Percentiles rank a stretch among this genome's conserved stretches.
Evolutionary conservation across 2,888 invertebrate genomes (phyloP).

Genomic region (Ligdia adustata): DNA sequence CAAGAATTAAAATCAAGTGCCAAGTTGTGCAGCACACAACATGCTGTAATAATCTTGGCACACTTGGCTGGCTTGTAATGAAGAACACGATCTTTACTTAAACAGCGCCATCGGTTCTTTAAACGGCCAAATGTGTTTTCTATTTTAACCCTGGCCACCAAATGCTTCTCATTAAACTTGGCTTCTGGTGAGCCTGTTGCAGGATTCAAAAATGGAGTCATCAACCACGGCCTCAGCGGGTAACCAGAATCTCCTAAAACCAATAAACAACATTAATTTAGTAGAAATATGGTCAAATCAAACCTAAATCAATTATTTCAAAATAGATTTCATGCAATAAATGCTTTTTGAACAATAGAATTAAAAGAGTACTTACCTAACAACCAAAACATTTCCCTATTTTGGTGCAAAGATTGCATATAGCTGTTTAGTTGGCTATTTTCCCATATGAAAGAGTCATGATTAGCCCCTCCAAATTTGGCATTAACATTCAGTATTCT

Average conservation of each 20-base stretch:
- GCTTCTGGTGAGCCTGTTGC: conserved; percentile 26
- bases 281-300: neutral
- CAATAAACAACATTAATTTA: too few species aligned
- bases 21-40: conserved; percentile 40
- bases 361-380: conserved; percentile 26
- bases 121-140: conserved; percentile 27
- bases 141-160: conserved; percentile 30
- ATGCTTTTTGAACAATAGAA: neutral
- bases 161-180: conserved; percentile 29
- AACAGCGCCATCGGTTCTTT: conserved; percentile 41
- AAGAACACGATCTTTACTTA: conserved; percentile 34
- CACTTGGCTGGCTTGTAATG: conserved; percentile 39
- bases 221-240: conserved; percentile 39
- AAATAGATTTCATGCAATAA: neutral
- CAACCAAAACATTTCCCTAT: conserved; percentile 28
- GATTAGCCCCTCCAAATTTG: conserved; percentile 40
- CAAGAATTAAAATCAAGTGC: conserved; percentile 19
- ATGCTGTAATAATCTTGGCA: conserved; percentile 41
- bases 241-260: conserved; percentile 43
- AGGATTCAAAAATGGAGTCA: conserved; percentile 38
- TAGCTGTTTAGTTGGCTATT: conserved; percentile 22
- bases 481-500: conserved; percentile 42
- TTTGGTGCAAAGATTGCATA: conserved; percentile 7
- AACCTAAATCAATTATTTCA: neutral
- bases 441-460: conserved; percentile 42